Conservation (phyloP, 2,888 invertebrate species). For the Andrena minutula region DNA sequence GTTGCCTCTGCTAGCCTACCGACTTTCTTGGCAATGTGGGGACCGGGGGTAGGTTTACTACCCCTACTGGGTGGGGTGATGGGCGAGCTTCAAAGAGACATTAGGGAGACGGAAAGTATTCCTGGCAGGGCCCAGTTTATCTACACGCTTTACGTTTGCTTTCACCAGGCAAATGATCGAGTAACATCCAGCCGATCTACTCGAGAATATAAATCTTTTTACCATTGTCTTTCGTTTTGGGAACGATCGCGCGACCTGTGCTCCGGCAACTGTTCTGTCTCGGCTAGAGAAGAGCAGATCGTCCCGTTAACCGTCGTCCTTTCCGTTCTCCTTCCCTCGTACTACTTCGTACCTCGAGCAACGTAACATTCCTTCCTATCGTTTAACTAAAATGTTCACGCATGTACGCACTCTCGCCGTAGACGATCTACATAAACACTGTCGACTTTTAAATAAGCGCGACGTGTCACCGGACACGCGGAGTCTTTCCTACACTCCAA, state of each 20-base stretch:
- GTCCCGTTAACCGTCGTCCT: slow-evolving; percentile 5
- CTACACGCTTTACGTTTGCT: slow-evolving; percentile 72
- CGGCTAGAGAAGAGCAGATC: slow-evolving; percentile 6
- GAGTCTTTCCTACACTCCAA: slow-evolving; percentile 46
- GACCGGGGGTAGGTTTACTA: too few species aligned
- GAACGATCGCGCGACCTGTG: slow-evolving; percentile 22
- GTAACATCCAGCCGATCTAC: slow-evolving; percentile 52
- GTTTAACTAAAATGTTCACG: slow-evolving; percentile 61
- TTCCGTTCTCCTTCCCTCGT: slow-evolving; percentile 41
- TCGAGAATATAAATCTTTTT: slow-evolving; percentile 3
- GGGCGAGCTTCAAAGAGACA: slow-evolving; percentile 36
- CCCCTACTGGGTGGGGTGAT: background rate
- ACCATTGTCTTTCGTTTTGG: slow-evolving; percentile 23
- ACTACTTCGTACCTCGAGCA: slow-evolving; percentile 55
- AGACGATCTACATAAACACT: slow-evolving; percentile 51
- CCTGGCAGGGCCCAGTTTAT: slow-evolving; percentile 64
- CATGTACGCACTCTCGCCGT: slow-evolving; percentile 61
- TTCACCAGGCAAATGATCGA: slow-evolving; percentile 58
- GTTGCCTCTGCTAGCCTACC: background rate
- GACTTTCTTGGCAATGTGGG: background rate
- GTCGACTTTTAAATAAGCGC: slow-evolving; percentile 47
- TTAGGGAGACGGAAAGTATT: slow-evolving; percentile 56
- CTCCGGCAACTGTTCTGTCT: slow-evolving; percentile 8
- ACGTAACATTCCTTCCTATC: slow-evolving; percentile 67
- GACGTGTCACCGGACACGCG: slow-evolving; percentile 44